Evolutionary conservation across 1,140 invertebrate species (phyloP).

Genomic region (Drosophila dunni): DNA sequence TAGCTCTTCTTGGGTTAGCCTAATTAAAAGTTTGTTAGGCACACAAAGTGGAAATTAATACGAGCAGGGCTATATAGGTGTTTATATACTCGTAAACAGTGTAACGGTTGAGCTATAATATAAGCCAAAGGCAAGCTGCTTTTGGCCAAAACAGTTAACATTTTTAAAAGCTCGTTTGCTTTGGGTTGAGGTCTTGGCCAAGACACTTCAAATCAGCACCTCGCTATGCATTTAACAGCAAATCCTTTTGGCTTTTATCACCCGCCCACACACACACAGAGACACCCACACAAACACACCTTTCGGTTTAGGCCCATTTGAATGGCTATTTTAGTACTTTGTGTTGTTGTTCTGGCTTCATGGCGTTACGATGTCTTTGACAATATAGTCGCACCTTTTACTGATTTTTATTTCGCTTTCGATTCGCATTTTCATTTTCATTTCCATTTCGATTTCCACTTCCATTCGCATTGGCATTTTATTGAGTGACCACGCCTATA

Average conservation of each 20-base stretch:
- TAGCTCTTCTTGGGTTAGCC: background rate
- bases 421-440: constrained; percentile 25
- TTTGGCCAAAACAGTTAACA: constrained; percentile 6
- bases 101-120: constrained; percentile 15
- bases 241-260: constrained; percentile 14
- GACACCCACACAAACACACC: constrained; percentile 3
- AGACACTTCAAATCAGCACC: constrained; percentile 16
- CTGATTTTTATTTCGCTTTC: constrained; percentile 79
- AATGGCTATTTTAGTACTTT: constrained; percentile 37
- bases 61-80: constrained; percentile 51
- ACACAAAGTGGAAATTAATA: constrained; percentile 36
- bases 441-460: background rate
- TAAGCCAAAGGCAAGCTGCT: background rate
- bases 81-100: constrained; percentile 72
- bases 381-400: constrained; percentile 78
- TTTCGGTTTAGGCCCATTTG: constrained; percentile 32
- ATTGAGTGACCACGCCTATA: constrained; percentile 69
- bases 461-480: constrained; percentile 61
- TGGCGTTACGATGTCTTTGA: constrained; percentile 48
- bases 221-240: constrained; percentile 11
- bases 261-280: constrained; percentile 1
- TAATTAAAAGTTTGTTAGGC: constrained; percentile 45
- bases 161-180: constrained; percentile 25
- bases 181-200: constrained; percentile 1
- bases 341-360: background rate